Evolutionary conservation across 1,140 invertebrate genomes (phyloP).

Genomic region (Cherax destructor): DNA sequence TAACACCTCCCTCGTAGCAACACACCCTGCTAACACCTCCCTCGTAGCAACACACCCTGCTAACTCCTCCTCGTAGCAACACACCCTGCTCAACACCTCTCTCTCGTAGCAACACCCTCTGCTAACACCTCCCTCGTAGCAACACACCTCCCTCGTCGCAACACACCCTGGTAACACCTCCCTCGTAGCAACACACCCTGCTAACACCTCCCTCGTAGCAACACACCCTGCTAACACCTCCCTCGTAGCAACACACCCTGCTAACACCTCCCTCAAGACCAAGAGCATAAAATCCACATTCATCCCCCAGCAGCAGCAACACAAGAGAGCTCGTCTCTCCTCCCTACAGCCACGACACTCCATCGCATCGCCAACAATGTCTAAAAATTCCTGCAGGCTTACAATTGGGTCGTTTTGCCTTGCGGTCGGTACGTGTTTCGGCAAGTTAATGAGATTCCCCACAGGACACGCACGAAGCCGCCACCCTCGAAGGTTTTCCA

Average conservation of each 20-base stretch:
- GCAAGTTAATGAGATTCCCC: constrained; percentile 3
- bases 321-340: not conserved
- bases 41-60: no score
- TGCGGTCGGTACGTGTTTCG: constrained; percentile 4
- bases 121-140: not conserved
- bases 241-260: not conserved
- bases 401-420: constrained; percentile 15
- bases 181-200: no score
- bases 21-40: no score
- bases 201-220: not conserved
- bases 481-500: not conserved
- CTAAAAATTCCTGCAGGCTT: constrained; percentile 13
- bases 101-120: not conserved
- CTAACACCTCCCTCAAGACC: not conserved
- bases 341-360: not conserved
- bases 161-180: not conserved
- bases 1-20: not conserved
- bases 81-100: not conserved
- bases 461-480: not conserved
- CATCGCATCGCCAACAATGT: not conserved
- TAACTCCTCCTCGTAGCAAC: not conserved
- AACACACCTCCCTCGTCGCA: not conserved
- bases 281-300: not conserved
- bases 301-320: no score
- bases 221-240: not conserved